Percentiles rank a stretch among this genome's conserved stretches.
These are phyloP conservation scores for Atractosteus spatula DNA, from an alignment of 2,113 vertebrate genomes.

Conservation along the genomic window DNA sequence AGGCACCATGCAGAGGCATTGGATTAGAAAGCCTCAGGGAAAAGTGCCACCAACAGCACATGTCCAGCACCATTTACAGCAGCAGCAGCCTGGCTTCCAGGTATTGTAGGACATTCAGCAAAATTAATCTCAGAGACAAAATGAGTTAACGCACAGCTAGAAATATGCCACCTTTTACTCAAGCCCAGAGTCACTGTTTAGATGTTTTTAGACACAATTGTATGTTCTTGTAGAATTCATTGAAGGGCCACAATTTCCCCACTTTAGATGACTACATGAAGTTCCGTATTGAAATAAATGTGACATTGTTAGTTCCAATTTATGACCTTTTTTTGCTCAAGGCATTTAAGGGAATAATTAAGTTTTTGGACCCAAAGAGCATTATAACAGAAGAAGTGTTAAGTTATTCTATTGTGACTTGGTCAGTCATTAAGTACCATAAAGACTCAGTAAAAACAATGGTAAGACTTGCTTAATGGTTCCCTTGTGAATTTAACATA, in stretches of 20 bases:
- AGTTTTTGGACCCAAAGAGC: not conserved
- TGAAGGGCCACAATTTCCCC: conserved; percentile 47
- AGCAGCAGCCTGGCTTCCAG: too few species aligned
- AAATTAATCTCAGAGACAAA: too few species aligned
- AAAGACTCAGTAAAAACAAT: conserved; percentile 1
- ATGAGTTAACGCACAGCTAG: too few species aligned
- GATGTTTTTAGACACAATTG: too few species aligned
- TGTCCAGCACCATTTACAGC: too few species aligned
- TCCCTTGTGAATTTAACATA: not conserved
- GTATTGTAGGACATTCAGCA: too few species aligned
- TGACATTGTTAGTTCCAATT: not conserved
- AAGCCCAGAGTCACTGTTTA: too few species aligned
- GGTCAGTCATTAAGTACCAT: not conserved
- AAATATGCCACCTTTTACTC: too few species aligned
- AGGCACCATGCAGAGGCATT: too few species aligned
- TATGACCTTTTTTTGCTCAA: not conserved
- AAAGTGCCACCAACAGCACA: too few species aligned
- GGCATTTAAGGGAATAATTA: not conserved
- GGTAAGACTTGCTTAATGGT: not conserved
- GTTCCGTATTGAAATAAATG: conserved; percentile 3
- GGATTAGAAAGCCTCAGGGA: too few species aligned
- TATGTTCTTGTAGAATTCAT: conserved; percentile 15
- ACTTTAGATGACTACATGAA: not conserved
- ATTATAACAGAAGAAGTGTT: not conserved
- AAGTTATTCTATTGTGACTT: not conserved